Evolutionary conservation across 2,888 invertebrate species (phyloP).

Genomic region (Drosophila emarginata): DNA sequence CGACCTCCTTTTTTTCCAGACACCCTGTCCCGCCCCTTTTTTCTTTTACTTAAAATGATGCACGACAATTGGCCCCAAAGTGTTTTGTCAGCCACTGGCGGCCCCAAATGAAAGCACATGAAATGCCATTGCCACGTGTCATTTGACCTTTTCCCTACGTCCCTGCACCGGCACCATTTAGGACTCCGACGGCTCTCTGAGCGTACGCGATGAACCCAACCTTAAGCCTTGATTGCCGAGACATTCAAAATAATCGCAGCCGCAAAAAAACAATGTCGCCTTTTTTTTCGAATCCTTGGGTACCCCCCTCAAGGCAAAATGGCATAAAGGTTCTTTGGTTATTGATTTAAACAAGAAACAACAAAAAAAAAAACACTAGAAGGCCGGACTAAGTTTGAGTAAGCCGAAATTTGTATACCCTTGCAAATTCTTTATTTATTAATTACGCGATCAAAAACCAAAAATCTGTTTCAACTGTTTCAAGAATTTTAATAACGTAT

Average conservation of each 20-base stretch:
- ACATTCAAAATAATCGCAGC: constrained; percentile 55
- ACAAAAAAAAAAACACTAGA: constrained; percentile 14
- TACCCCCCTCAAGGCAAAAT: constrained; percentile 30
- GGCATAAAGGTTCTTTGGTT: constrained; percentile 37
- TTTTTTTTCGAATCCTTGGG: constrained; percentile 64
- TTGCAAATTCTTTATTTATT: too few species aligned
- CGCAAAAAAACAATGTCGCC: constrained; percentile 53
- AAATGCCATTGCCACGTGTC: constrained; percentile 49
- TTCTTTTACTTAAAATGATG: constrained; percentile 2
- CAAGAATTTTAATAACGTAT: too few species aligned
- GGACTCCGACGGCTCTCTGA: neutral
- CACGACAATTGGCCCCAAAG: neutral
- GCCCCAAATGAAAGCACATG: neutral
- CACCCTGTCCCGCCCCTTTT: neutral
- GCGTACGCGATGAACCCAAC: constrained; percentile 41
- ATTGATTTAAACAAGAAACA: constrained; percentile 42
- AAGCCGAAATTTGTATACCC: too few species aligned
- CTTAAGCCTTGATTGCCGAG: constrained; percentile 61
- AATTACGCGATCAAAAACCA: too few species aligned
- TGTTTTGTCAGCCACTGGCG: neutral
- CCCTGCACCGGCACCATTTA: neutral
- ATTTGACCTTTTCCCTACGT: constrained; percentile 34
- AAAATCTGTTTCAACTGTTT: too few species aligned
- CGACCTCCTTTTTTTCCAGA: neutral
- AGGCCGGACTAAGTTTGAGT: too few species aligned